A percentile compares a stretch with the other conserved stretches of the same genome.
phyloP scores from a whole-genome alignment of 2,113 vertebrate genomes.

The Labeo rohita region DNA sequence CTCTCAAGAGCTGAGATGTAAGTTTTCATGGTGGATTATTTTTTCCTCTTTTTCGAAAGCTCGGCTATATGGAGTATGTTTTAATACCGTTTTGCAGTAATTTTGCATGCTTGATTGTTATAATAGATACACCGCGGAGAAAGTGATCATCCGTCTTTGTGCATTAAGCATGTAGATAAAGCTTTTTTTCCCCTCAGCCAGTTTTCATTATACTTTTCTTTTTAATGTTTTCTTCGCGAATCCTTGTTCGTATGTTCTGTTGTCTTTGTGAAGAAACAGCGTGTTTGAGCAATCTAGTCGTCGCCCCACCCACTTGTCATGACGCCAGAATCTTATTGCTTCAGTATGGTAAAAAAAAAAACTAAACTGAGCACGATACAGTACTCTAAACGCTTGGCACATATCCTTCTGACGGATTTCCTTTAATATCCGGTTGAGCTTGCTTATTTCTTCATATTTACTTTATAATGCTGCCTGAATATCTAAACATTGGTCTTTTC shows the following conservation, averaged over 20 bases:
- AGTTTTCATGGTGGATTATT: not conserved
- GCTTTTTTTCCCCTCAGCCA: not conserved
- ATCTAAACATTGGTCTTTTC: not conserved
- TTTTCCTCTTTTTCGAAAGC: not conserved
- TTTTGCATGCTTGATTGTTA: not conserved
- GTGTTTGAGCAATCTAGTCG: not conserved
- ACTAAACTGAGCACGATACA: too few species aligned
- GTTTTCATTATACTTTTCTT: not conserved
- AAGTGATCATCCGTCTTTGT: not conserved
- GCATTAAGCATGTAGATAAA: not conserved
- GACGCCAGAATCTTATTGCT: not conserved
- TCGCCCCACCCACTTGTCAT: conserved; percentile 5
- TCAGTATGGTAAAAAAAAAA: not conserved
- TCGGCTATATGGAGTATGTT: not conserved
- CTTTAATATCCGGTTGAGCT: not conserved
- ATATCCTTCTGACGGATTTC: not conserved
- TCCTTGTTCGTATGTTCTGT: not conserved
- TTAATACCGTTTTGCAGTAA: not conserved
- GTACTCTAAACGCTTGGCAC: not conserved
- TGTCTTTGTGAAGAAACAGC: not conserved
- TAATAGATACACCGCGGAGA: not conserved
- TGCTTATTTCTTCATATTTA: not conserved
- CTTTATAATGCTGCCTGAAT: not conserved
- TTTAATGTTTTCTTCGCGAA: not conserved
- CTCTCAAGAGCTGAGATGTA: not conserved